Evolutionary conservation across 2,113 vertebrate genomes (phyloP), one percentile per base, ranked within the genome.

Genomic region (Hippolais icterina): DNA sequence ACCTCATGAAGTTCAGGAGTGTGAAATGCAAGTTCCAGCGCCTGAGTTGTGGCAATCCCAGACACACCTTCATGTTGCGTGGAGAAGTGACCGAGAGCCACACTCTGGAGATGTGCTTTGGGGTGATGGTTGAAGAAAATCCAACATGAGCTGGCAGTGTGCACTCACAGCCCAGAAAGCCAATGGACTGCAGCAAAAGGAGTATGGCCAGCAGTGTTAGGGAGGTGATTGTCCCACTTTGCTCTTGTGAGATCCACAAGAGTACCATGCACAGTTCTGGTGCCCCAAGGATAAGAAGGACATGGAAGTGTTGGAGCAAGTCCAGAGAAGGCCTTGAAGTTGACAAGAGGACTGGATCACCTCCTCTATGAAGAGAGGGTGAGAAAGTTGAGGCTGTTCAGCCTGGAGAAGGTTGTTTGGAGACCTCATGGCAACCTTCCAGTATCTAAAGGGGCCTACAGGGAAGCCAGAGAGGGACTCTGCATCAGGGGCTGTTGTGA

Each of bases 21-120:
- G 5, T 44, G 39, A 74, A 46, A 42, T 44, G n/a, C 33, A 50
- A 46, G 15, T 24, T 39, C 52, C 52, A 66, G 24, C 22, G 10
- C 19, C 1, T 46, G 60, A 15, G 4, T 29, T 52, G 18, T 75
- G 53, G 12, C 44, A 75, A 10, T 59, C 39, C 15, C 46, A n/a
- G 68, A 29, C 6, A 8, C 15, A 39, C 9, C 12, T 46, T 17
- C 15, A 6, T 7, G 19, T 5, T 66, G 37, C 1, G 0, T 0
- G 0, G 35, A 57, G 59, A 72, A 37, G 33, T 33, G 68, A 44
- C 19, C 16, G 12, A 52, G 15, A 24, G 19, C 23, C 19, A 11
- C 18, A 9, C 4, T 57, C 44, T 33, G 37, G 37, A 46, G 68
- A 41, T 4, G 3, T 23, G 24, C 33, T 46, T 89, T 35, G 33